A percentile compares a stretch with the other conserved stretches of the same genome.
Evolutionary conservation across 2,888 invertebrate genomes (phyloP).

Genomic region (Augiades crinisus): DNA sequence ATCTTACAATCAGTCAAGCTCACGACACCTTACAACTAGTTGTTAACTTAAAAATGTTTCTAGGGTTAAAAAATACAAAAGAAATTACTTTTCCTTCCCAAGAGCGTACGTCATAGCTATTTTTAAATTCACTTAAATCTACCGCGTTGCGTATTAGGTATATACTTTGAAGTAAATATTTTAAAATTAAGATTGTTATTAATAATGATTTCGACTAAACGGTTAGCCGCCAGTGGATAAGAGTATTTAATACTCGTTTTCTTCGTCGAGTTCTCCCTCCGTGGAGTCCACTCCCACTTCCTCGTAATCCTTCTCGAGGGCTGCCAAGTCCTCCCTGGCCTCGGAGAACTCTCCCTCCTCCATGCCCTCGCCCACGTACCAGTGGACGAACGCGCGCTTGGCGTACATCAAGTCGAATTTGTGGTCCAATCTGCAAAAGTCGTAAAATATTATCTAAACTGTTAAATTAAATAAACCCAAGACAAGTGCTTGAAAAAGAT

Average conservation of each 20-base stretch:
- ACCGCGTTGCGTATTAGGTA: too few species aligned
- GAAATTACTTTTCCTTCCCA: not conserved
- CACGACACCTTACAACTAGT: constrained; percentile 40
- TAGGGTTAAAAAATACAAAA: constrained; percentile 3
- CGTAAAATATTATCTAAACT: too few species aligned
- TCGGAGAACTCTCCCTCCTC: constrained; percentile 94
- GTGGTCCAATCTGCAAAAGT: constrained; percentile 89
- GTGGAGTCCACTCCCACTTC: constrained; percentile 89
- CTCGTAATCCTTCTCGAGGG: constrained; percentile 90
- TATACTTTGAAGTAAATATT: not conserved
- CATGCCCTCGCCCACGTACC: constrained; percentile 95
- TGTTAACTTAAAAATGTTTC: constrained; percentile 28
- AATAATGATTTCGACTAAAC: too few species aligned
- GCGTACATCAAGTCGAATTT: constrained; percentile 98
- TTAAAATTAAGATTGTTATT: not conserved
- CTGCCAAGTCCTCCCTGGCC: constrained; percentile 92
- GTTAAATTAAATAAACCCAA: too few species aligned
- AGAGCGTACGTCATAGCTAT: too few species aligned
- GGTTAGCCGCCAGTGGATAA: not conserved
- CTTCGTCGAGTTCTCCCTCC: constrained; percentile 85
- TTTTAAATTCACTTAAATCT: not conserved
- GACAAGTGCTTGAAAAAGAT: too few species aligned
- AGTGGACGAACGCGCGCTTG: constrained; percentile 97
- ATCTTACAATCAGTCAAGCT: constrained; percentile 39
- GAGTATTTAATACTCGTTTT: constrained; percentile 82